phyloP scores from a whole-genome alignment of 2,797 vertebrate species.

The Vespertilio murinus region DNA sequence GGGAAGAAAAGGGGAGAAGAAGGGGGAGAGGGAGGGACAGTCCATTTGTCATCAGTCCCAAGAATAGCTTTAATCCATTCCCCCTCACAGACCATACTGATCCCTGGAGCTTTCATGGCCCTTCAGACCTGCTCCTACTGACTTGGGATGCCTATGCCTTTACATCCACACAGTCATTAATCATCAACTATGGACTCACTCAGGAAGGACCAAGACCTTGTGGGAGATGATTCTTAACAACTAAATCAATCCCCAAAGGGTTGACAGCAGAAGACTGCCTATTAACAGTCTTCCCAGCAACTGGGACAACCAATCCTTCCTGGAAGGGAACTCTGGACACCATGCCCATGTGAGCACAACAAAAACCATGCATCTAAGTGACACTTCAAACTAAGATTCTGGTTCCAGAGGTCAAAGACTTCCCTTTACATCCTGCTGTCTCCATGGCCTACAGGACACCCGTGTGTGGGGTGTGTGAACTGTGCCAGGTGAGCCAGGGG shows the following conservation, averaged over 20 bases:
- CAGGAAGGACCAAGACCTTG: background rate
- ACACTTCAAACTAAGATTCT: background rate
- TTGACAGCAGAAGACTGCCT: background rate
- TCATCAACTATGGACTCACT: background rate
- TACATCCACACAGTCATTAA: background rate
- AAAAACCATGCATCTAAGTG: background rate
- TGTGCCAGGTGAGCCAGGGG: background rate
- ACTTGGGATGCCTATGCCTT: background rate
- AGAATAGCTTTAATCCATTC: background rate
- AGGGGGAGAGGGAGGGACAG: background rate
- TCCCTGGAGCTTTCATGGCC: background rate
- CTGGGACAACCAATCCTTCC: background rate
- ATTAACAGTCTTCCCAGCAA: background rate
- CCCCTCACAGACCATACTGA: background rate
- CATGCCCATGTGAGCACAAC: background rate
- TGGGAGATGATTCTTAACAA: background rate
- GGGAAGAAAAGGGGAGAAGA: background rate
- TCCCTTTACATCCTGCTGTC: background rate
- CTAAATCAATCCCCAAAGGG: background rate
- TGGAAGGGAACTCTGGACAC: background rate
- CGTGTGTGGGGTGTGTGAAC: too few relatives aligned
- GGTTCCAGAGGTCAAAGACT: background rate
- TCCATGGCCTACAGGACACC: background rate
- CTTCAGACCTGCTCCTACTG: background rate
- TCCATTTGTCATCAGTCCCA: rapidly evolving